Evolutionary conservation across 2,888 invertebrate genomes (phyloP), one percentile per base, ranked within the genome.

Genomic region (Tinea trinotella): DNA sequence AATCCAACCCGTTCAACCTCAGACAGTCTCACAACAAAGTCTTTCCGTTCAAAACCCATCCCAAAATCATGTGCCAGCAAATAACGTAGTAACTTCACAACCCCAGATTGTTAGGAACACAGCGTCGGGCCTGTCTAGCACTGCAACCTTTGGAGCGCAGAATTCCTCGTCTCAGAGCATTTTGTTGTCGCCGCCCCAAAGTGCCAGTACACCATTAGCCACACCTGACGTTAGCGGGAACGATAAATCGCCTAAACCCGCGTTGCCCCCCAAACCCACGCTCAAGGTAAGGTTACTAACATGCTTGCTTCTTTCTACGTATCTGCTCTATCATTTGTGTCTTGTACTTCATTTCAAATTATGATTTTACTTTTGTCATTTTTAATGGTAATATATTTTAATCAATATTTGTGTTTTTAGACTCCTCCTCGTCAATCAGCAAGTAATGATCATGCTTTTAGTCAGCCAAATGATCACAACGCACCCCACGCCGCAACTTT

Each of bases 241-340:
- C 4, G 89, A 89, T 63, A 89, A 88, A 67, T 85, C 82, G 17
- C 87, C 89, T 49, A 92, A 94, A 70, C 94, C 94, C 0, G 93
- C 94, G 1, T 73, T 94, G 71, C 94, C 94, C 57, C 94, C 94
- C 7, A 96, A 96, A 80, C 96, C 96, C 50, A 89, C 90, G 13
- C 88, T 92, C 52, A 90, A 87, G 82, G 87, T 87, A 72, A 54
- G 40, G 40, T 15, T 13, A 30, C 30, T 30, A 30, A 30, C 30
- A 30, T 30, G 30, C 30, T 30, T 30, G 30, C 30, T 30, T 2
- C n/a, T n/a, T n/a, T n/a, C n/a, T n/a, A n/a, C n/a, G n/a, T n/a
- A n/a, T n/a, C n/a, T 30, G 7, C 30, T 10, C 30, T 30, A 7
- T 30, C 3, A 30, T 30, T 7, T 30, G 30, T 30, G 30, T 30